A percentile compares a stretch with the other conserved stretches of the same genome.
phyloP scores from a whole-genome alignment of 1,140 invertebrate species.

The Nasonia giraulti region DNA sequence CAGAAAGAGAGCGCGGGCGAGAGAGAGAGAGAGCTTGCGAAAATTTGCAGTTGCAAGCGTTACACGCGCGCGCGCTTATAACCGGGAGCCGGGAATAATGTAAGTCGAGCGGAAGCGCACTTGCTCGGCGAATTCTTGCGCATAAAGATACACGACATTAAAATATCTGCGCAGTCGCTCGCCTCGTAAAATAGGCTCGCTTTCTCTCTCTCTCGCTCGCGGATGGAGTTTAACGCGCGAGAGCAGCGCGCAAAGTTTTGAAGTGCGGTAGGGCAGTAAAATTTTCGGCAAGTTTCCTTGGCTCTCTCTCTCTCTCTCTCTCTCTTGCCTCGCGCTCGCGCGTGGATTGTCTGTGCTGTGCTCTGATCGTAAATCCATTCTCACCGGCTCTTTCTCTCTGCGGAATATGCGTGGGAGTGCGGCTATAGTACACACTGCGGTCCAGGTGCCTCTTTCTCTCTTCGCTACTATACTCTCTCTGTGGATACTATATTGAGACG shows the following conservation, averaged over 20 bases:
- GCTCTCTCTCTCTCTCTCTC: background rate
- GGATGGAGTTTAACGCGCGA: background rate
- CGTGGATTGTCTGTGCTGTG: background rate
- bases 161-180: conserved; percentile 24
- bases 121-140: conserved; percentile 5
- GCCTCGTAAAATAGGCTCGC: conserved; percentile 35
- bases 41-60: background rate
- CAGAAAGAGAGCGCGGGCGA: background rate
- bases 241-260: background rate
- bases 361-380: conserved; percentile 38
- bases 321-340: background rate
- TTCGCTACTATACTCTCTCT: too few species aligned
- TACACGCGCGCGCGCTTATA: background rate
- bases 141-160: conserved; percentile 45
- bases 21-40: background rate
- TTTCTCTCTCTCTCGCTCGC: too few species aligned
- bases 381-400: too few species aligned
- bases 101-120: background rate
- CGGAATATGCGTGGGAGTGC: background rate
- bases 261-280: conserved; percentile 43
- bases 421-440: background rate
- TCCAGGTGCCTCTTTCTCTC: background rate
- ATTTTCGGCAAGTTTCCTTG: conserved; percentile 34
- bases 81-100: background rate
- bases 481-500: background rate